phyloP scores from a whole-genome alignment of 2,113 vertebrate species.

The Neolamprologus modestus region DNA sequence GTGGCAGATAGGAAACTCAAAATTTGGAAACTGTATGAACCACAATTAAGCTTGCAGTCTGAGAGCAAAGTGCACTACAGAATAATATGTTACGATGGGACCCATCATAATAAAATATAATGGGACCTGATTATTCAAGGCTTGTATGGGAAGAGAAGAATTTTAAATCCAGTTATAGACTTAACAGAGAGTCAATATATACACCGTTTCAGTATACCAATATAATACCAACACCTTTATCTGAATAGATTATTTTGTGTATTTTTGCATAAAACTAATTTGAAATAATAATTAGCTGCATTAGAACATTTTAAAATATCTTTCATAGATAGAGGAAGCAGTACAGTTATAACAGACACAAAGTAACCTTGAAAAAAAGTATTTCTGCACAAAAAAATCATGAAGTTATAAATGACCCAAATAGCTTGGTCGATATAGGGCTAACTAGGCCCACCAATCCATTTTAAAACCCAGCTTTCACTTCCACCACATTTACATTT shows the following conservation, averaged over 20 bases:
- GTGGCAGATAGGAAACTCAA: background rate
- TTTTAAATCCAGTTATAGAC: background rate
- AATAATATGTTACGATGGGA: background rate
- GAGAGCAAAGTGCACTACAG: background rate
- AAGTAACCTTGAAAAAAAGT: background rate
- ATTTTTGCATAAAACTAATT: background rate
- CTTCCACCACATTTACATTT: background rate
- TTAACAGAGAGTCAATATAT: background rate
- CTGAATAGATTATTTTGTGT: background rate
- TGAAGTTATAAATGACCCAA: background rate
- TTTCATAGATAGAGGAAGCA: background rate
- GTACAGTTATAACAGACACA: background rate
- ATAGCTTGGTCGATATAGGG: background rate
- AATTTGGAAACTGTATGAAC: background rate
- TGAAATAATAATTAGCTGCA: background rate
- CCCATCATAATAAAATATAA: background rate
- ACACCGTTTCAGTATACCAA: background rate
- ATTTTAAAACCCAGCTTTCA: background rate
- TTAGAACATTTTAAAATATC: background rate
- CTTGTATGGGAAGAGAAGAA: background rate
- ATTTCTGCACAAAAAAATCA: background rate
- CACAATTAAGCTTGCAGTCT: background rate
- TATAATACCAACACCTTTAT: background rate
- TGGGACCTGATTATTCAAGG: background rate
- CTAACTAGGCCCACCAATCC: background rate